phyloP scores from a whole-genome alignment of 2,888 invertebrate genomes.

The Sarcophaga caerulescens region DNA sequence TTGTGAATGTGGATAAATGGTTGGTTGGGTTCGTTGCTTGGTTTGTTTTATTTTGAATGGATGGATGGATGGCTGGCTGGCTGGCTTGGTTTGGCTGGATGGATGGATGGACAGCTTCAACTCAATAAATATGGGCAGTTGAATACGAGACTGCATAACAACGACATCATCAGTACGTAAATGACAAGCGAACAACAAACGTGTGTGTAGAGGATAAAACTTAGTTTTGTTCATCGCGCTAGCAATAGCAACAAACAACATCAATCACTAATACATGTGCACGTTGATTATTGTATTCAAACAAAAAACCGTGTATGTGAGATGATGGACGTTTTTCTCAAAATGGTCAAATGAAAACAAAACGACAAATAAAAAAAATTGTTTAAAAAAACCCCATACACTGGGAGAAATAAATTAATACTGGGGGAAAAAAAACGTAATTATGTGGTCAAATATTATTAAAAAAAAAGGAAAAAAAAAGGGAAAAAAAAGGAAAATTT shows the following conservation, averaged over 20 bases:
- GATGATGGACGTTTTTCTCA: neutral
- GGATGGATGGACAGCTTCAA: conserved; percentile 52
- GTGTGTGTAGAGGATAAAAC: conserved; percentile 36
- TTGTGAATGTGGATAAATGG: conserved; percentile 23
- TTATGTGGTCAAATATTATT: neutral
- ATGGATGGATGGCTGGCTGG: conserved; percentile 1
- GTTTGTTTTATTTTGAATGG: neutral
- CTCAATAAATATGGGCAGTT: conserved; percentile 63
- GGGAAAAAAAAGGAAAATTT: neutral
- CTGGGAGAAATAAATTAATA: neutral
- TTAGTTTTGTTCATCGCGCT: too few relatives aligned
- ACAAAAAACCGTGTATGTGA: neutral
- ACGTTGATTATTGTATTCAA: neutral
- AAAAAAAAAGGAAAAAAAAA: too few relatives aligned
- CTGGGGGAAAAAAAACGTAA: neutral
- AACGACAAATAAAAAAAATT: neutral
- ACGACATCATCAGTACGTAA: conserved; percentile 68
- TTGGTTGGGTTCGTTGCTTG: conserved; percentile 2
- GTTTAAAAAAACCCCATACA: neutral
- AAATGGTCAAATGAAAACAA: conserved; percentile 13
- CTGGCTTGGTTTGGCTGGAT: neutral
- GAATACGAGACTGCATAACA: conserved; percentile 60
- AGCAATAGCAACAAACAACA: too few relatives aligned
- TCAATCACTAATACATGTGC: too few relatives aligned
- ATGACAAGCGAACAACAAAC: conserved; percentile 63